Conservation (phyloP, 92 coral and sea anemone species). For the Micromussa lordhowensis region DNA sequence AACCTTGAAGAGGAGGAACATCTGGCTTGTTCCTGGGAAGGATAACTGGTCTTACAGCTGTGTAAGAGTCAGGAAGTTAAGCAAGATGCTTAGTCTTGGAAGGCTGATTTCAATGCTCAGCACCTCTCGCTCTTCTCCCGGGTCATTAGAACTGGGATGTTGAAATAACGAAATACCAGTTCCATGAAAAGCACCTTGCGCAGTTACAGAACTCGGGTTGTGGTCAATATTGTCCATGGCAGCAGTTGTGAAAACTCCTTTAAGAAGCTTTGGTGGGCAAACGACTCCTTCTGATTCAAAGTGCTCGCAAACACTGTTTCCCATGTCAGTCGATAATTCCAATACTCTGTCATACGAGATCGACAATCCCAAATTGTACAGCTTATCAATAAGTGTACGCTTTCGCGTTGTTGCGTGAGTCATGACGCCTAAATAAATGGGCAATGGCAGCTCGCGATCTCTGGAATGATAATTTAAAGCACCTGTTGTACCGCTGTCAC, state of each 20-base stretch:
- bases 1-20: background rate
- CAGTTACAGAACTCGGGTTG: conserved; percentile 64
- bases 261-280: conserved; percentile 65
- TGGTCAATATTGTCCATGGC: conserved; percentile 86
- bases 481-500: conserved; percentile 29
- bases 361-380: conserved; percentile 68
- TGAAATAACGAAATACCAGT: conserved; percentile 15
- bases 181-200: conserved; percentile 68
- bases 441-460: conserved; percentile 71
- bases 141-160: background rate
- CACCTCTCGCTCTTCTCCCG: background rate
- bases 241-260: conserved; percentile 54
- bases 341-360: conserved; percentile 75
- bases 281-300: conserved; percentile 67
- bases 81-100: conserved; percentile 13
- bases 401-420: conserved; percentile 71
- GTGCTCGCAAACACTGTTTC: conserved; percentile 57
- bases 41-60: conserved; percentile 19
- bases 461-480: conserved; percentile 43
- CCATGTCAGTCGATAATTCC: too few species aligned
- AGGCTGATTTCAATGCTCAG: conserved; percentile 1
- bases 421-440: conserved; percentile 66
- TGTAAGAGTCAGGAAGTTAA: conserved; percentile 25
- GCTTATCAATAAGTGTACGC: conserved; percentile 57
- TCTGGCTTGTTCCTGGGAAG: conserved; percentile 21